These are phyloP conservation scores for Sycobia sp. DNA, from an alignment of 1,140 invertebrate genomes.

Conservation along the genomic window DNA sequence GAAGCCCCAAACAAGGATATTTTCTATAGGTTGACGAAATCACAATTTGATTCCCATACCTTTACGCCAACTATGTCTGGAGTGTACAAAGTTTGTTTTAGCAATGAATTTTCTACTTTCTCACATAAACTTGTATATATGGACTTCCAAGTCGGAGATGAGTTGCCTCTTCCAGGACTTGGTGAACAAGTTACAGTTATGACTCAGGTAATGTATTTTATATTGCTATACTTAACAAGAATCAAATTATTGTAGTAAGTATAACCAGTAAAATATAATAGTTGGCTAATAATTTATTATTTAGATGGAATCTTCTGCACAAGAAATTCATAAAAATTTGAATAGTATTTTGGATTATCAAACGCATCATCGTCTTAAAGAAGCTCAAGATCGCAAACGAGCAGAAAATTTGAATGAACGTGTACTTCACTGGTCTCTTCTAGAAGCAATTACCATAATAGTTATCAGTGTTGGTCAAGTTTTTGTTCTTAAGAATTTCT, in stretches of 20 bases:
- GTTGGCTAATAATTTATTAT: too few species aligned
- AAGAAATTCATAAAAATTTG: slow-evolving; percentile 86
- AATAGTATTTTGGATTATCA: slow-evolving; percentile 90
- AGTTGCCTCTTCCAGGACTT: slow-evolving; percentile 81
- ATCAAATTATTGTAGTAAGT: background rate
- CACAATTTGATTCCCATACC: slow-evolving; percentile 91
- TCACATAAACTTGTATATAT: slow-evolving; percentile 99
- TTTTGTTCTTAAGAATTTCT: slow-evolving; percentile 91
- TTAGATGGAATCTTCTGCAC: slow-evolving; percentile 89
- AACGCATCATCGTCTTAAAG: slow-evolving; percentile 93
- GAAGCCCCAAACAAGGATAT: slow-evolving; percentile 87
- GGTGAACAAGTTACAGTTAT: slow-evolving; percentile 91
- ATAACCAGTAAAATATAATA: background rate
- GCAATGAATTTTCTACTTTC: slow-evolving; percentile 99
- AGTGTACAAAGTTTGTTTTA: slow-evolving; percentile 92
- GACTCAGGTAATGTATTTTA: slow-evolving; percentile 79
- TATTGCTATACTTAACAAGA: too few species aligned
- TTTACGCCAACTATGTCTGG: slow-evolving; percentile 80
- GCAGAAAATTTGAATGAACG: slow-evolving; percentile 95
- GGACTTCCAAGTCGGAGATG: slow-evolving; percentile 96
- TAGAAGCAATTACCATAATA: slow-evolving; percentile 86
- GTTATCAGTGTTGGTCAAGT: slow-evolving; percentile 88
- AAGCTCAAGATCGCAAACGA: slow-evolving; percentile 90
- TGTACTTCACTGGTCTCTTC: slow-evolving; percentile 90
- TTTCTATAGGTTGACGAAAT: slow-evolving; percentile 91